A percentile compares a stretch with the other conserved stretches of the same genome.
These are phyloP conservation scores for Poecilia picta DNA, from an alignment of 2,797 vertebrate species.

Conservation along the genomic window DNA sequence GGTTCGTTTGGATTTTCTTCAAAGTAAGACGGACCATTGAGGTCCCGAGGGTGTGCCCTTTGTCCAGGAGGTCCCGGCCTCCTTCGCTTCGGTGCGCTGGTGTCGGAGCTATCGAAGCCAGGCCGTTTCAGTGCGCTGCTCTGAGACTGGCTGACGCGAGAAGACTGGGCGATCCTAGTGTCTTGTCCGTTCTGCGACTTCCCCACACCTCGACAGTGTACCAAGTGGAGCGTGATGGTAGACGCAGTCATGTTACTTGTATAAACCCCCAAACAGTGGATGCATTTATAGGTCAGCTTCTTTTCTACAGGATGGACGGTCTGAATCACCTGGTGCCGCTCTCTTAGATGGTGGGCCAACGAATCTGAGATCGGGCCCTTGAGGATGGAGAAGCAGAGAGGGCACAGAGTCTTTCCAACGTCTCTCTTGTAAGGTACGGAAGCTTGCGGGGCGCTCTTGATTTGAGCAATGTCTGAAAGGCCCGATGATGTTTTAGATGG, in stretches of 20 bases:
- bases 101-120: slow-evolving; percentile 84
- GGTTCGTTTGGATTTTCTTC: slow-evolving; percentile 91
- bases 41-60: slow-evolving; percentile 62
- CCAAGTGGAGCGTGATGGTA: slow-evolving; percentile 95
- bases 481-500: slow-evolving; percentile 85
- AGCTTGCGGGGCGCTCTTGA: slow-evolving; percentile 87
- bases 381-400: slow-evolving; percentile 97
- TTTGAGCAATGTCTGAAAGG: slow-evolving; percentile 79
- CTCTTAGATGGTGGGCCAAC: slow-evolving; percentile 93
- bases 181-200: slow-evolving; percentile 96
- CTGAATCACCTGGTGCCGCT: slow-evolving; percentile 97
- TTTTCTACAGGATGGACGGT: slow-evolving; percentile 98
- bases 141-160: slow-evolving; percentile 84
- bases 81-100: slow-evolving; percentile 87
- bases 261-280: slow-evolving; percentile 97
- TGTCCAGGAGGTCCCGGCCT: slow-evolving; percentile 83
- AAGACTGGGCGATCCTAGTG: slow-evolving; percentile 80
- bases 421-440: slow-evolving; percentile 98
- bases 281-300: slow-evolving; percentile 98
- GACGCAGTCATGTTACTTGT: slow-evolving; percentile 99
- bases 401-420: slow-evolving; percentile 96
- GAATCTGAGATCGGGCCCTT: slow-evolving; percentile 98
- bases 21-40: slow-evolving; percentile 77
- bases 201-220: slow-evolving; percentile 96
- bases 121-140: slow-evolving; percentile 85